Conservation (phyloP, 2,888 invertebrate genomes). For the Callyntrura sp. region DNA sequence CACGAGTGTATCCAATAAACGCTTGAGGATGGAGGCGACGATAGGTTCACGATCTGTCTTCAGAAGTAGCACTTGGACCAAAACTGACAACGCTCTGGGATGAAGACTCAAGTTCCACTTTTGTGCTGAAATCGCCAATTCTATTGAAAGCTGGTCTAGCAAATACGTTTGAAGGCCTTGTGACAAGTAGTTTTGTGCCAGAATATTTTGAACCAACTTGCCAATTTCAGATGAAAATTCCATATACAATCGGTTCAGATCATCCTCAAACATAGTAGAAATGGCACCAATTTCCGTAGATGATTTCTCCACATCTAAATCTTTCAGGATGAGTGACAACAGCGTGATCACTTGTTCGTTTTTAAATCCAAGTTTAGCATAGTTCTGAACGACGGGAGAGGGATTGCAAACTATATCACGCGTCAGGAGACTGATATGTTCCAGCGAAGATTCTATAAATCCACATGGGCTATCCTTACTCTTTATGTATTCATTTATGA, state of each 20-base stretch:
- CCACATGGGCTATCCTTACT: conserved; percentile 93
- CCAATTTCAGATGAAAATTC: conserved; percentile 92
- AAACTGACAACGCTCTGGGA: conserved; percentile 91
- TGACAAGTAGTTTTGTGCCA: conserved; percentile 90
- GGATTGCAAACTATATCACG: conserved; percentile 92
- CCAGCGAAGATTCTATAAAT: conserved; percentile 94
- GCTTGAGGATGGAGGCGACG: conserved; percentile 96
- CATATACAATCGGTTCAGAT: conserved; percentile 90
- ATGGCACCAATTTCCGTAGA: conserved; percentile 92
- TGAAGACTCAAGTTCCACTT: conserved; percentile 93
- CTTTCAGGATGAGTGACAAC: conserved; percentile 93
- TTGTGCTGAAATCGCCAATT: conserved; percentile 86
- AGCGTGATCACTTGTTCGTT: conserved; percentile 96
- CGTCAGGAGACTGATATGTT: conserved; percentile 94
- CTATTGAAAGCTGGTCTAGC: conserved; percentile 91
- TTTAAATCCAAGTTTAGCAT: conserved; percentile 90
- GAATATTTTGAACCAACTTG: conserved; percentile 92
- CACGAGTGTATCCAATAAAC: conserved; percentile 94
- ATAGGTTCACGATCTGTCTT: conserved; percentile 95
- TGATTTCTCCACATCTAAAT: conserved; percentile 95
- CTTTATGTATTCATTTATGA: conserved; percentile 87
- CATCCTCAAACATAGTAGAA: conserved; percentile 90
- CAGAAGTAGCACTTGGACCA: conserved; percentile 93
- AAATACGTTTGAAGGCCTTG: conserved; percentile 90
- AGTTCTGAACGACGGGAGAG: conserved; percentile 88